Conservation (phyloP, 2,888 invertebrate species). For the Mesoligia furuncula region DNA sequence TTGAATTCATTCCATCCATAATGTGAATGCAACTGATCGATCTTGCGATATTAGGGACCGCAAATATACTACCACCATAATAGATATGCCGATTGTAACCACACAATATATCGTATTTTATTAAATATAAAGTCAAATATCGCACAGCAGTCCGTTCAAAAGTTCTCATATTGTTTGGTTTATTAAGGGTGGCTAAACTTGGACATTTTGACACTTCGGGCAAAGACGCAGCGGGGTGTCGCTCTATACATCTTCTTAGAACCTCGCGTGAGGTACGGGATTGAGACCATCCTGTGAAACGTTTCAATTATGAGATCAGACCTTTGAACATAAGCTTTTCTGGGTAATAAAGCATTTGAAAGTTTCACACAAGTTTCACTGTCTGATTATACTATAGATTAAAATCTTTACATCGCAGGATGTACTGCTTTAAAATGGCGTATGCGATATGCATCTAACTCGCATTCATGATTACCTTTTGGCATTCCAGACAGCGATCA, state of each 20-base stretch:
- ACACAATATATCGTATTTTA: slow-evolving; percentile 38
- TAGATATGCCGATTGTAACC: slow-evolving; percentile 26
- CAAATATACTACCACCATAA: slow-evolving; percentile 71
- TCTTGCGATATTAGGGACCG: slow-evolving; percentile 79
- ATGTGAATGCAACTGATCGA: slow-evolving; percentile 79
- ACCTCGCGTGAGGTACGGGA: slow-evolving; percentile 84
- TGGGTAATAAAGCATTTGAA: slow-evolving; percentile 6
- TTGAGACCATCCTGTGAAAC: slow-evolving; percentile 82
- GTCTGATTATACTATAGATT: slow-evolving; percentile 25
- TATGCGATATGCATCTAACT: slow-evolving; percentile 55
- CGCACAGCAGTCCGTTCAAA: slow-evolving; percentile 43
- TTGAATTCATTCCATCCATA: slow-evolving; percentile 76
- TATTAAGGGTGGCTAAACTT: slow-evolving; percentile 80
- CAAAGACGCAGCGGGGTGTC: slow-evolving; percentile 87
- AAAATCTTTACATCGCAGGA: slow-evolving; percentile 33
- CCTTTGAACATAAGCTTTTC: slow-evolving; percentile 32
- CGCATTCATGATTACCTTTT: slow-evolving; percentile 62
- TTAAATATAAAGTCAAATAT: slow-evolving; percentile 51
- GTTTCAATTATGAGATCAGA: slow-evolving; percentile 79
- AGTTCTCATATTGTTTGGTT: slow-evolving; percentile 61
- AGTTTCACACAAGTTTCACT: slow-evolving; percentile 8
- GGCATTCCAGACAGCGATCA: slow-evolving; percentile 74
- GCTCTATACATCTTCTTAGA: slow-evolving; percentile 85
- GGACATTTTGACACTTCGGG: slow-evolving; percentile 89
- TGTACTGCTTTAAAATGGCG: slow-evolving; percentile 49